Base-by-base conservation (phyloP, 2,888 invertebrate species). In the Pammene aurita region DNA sequence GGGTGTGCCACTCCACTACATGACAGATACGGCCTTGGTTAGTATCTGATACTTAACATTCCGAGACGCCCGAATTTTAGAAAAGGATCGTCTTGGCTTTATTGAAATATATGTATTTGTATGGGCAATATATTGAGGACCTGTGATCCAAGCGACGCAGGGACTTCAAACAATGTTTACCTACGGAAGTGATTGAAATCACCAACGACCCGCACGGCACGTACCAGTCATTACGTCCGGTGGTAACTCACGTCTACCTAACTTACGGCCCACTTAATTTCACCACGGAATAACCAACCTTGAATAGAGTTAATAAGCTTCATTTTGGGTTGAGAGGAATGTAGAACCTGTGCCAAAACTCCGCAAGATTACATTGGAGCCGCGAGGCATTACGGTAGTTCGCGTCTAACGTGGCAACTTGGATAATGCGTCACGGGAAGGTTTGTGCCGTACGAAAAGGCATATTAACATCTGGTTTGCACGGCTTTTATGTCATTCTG, bases 171-270 rank as follows among this genome's bases (percentile, higher is more conserved):
- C 64, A 62, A 46, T 58, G 65, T 58, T 60, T 16, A n/a, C n/a
- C n/a, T n/a, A 41, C 69, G 41, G 54, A 60, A 60, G 54, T 54
- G 65, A 69, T 69, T 54, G 60, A 64, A 54, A 61, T 62, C 58
- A n/a, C 13, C 35, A 41, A 52, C 57, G 58, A 57, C 57, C 46
- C 44, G 38, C 64, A 16, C 38, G 60, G 58, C 69, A 69, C 69
- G 65, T 69, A 54, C 13, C 64, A 60, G 58, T 65, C 69, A 65
- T 69, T 69, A 69, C 69, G 58, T 58, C 64, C 60, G 65, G 54
- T 65, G 69, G 54, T 69, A 69, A 60, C 69, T 69, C 69, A 69
- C 64, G 65, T 65, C 46, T 50, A 35, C 56, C 57, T 65, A 64
- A 69, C 64, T 69, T 65, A 69, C 65, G 52, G 60, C 58, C 18